Conservation (phyloP, 2,797 vertebrate species). For the Morelia viridis region DNA sequence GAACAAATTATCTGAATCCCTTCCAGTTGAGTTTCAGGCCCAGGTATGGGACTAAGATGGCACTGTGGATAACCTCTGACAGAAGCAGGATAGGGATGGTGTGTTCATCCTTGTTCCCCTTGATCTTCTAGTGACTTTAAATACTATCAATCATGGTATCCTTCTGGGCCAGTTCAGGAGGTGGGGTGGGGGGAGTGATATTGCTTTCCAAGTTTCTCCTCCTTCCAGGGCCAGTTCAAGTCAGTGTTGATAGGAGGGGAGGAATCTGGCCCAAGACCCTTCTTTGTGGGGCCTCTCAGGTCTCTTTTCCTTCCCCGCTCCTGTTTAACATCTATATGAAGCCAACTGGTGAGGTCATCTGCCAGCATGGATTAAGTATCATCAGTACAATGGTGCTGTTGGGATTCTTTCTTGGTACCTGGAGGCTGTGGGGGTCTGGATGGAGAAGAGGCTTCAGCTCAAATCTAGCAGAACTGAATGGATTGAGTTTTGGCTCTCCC, state of each 20-base stretch:
- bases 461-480: background rate
- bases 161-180: background rate
- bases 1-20: background rate
- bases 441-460: background rate
- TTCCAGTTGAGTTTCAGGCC: background rate
- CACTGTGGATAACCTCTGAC: background rate
- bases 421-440: background rate
- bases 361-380: background rate
- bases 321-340: background rate
- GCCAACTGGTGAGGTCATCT: background rate
- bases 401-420: background rate
- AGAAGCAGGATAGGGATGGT: background rate
- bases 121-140: background rate
- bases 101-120: background rate
- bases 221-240: background rate
- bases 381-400: background rate
- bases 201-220: background rate
- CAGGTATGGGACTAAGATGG: background rate
- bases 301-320: background rate
- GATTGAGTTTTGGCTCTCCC: background rate
- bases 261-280: background rate
- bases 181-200: background rate
- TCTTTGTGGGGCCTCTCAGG: background rate
- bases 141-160: background rate
- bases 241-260: background rate